phyloP scores from a whole-genome alignment of 2,797 vertebrate species.

The Leptodactylus fallax region DNA sequence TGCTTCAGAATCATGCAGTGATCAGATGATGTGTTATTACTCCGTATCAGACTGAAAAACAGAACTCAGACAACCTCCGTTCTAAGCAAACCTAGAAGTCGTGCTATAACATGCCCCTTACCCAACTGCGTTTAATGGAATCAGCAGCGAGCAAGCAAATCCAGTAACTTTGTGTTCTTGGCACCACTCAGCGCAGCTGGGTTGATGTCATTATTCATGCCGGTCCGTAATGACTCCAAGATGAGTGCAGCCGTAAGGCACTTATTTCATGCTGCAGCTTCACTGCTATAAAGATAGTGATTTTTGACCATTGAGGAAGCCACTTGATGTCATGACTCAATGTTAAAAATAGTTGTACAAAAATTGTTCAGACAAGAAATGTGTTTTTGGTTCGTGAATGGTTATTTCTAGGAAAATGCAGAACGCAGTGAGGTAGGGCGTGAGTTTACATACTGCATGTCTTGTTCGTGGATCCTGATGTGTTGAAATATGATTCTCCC shows the following conservation, averaged over 20 bases:
- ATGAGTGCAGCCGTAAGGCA: slow-evolving; percentile 21
- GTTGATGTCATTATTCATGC: slow-evolving; percentile 56
- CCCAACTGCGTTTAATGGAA: slow-evolving; percentile 41
- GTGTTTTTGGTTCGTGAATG: not conserved
- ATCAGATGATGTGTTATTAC: slow-evolving; percentile 50
- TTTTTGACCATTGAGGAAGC: not conserved
- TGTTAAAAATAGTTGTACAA: not conserved
- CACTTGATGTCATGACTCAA: not conserved
- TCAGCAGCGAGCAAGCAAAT: slow-evolving; percentile 45
- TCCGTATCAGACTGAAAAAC: slow-evolving; percentile 8
- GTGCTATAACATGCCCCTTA: slow-evolving; percentile 43
- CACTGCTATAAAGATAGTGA: not conserved
- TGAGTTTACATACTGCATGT: not conserved
- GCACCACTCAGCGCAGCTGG: slow-evolving; percentile 48
- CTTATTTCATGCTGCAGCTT: slow-evolving; percentile 13
- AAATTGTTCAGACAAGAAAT: not conserved
- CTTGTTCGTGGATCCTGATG: not conserved
- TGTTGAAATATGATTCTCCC: not conserved
- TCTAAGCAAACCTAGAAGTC: slow-evolving; percentile 15
- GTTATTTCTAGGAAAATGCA: not conserved
- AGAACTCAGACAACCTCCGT: slow-evolving; percentile 26
- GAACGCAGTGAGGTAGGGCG: not conserved
- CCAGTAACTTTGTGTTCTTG: slow-evolving; percentile 59
- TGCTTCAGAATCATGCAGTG: not conserved
- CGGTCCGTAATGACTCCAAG: slow-evolving; percentile 42